Evolutionary conservation across 2,888 invertebrate genomes (phyloP), one percentile per base, ranked within the genome.

Genomic region (Opisthograptis luteolata): DNA sequence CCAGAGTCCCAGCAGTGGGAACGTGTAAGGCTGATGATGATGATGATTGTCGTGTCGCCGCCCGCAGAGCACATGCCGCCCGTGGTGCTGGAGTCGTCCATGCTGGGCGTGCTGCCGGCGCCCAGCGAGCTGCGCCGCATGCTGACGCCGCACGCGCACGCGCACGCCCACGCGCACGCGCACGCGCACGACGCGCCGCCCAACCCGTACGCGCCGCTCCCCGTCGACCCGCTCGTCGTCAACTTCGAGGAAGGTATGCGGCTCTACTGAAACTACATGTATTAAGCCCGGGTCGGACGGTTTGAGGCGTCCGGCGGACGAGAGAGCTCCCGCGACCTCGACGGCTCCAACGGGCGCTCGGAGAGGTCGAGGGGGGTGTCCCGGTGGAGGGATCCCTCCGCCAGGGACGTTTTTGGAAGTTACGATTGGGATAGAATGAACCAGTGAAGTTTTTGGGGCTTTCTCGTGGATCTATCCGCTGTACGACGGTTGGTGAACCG

Each of bases 181-280:
- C 72, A 70, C 51, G 55, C 68, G 0, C 74, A 72, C 62, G 73
- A 68, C 10, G 58, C 69, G 40, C 62, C 74, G 49, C 78, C 76
- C 59, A 72, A 70, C 63, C 78, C 84, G 2, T 83, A 87, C 75
- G 83, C 84, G 49, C 80, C 84, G 28, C 61, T 88, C 60, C 92
- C 93, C 36, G 94, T 94, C 58, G 94, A 94, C 78, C 93, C 94
- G 27, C 92, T 95, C 69, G 95, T 95, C 72, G 94, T 95, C 76
- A 94, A 93, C 92, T 94, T 95, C 85, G 95, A 95, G 91, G 95
- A 95, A 94, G 95, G 95, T 94, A 94, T 94, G 94, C 93, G 94
- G 79, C 92, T 94, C 85, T 94, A 94, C 92, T 93, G 93, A 91
- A 82, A 81, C 73, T 79, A 79, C 56, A 82, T 82, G 80, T 80